These are phyloP conservation scores for Alethe castanea DNA, from an alignment of 2,113 vertebrate genomes.

Conservation along the genomic window DNA sequence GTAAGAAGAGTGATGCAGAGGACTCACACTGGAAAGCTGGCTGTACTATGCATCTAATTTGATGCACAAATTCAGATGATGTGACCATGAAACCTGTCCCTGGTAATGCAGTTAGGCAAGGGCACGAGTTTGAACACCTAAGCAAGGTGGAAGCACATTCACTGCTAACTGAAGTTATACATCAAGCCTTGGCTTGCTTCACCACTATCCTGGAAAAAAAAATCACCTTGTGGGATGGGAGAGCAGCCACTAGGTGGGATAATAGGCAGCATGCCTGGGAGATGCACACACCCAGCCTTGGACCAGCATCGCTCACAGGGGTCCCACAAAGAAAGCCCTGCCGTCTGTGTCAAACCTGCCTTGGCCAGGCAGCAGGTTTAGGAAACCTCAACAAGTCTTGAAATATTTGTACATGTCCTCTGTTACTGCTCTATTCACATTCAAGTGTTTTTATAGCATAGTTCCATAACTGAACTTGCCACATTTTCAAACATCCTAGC, in stretches of 20 bases:
- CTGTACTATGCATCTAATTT: neutral
- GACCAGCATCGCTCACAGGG: rapidly evolving
- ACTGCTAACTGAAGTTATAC: neutral
- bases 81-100: neutral
- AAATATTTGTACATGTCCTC: neutral
- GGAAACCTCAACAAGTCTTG: neutral
- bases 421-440: neutral
- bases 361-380: neutral
- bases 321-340: neutral
- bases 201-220: neutral
- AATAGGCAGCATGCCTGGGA: neutral
- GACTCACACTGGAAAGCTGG: neutral
- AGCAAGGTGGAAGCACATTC: neutral
- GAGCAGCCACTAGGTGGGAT: slow-evolving; percentile 31
- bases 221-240: neutral
- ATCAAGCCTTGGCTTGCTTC: neutral
- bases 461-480: neutral
- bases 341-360: rapidly evolving
- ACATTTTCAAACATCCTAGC: neutral
- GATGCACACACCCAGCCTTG: neutral
- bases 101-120: rapidly evolving
- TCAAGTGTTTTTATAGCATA: neutral
- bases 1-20: neutral
- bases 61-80: neutral
- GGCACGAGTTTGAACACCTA: rapidly evolving